These are phyloP conservation scores for Criorhina ranunculi DNA, from an alignment of 2,888 invertebrate genomes.

Conservation along the genomic window DNA sequence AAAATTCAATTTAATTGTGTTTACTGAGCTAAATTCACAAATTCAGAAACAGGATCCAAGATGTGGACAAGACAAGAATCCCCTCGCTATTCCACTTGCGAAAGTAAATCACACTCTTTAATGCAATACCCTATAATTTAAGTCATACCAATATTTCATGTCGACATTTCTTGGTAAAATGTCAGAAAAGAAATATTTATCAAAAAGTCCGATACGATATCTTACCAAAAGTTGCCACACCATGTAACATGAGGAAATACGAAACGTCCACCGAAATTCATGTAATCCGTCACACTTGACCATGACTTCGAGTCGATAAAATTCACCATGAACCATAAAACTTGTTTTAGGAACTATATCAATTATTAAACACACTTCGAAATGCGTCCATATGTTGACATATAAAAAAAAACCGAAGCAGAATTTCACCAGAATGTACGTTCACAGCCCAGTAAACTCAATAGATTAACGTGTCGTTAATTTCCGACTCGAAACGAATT, in stretches of 20 bases:
- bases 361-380: constrained; percentile 4
- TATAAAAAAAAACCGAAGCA: background rate
- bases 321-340: constrained; percentile 5
- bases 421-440: background rate
- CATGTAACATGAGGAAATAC: background rate
- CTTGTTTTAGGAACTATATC: background rate
- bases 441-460: constrained; percentile 5
- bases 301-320: constrained; percentile 39
- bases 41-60: too few relatives aligned
- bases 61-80: too few relatives aligned
- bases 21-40: too few relatives aligned
- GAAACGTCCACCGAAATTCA: background rate
- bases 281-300: constrained; percentile 26
- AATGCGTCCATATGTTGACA: constrained; percentile 10
- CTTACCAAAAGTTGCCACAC: background rate
- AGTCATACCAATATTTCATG: background rate
- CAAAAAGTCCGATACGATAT: constrained; percentile 7
- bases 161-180: background rate
- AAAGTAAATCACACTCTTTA: too few relatives aligned
- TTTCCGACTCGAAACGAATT: constrained; percentile 4
- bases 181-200: background rate
- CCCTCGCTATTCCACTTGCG: too few relatives aligned
- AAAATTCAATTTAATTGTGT: too few relatives aligned
- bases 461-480: constrained; percentile 15
- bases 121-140: too few relatives aligned